Base-by-base conservation (phyloP, 2,888 invertebrate species). In the Heteromurus nitidus region DNA sequence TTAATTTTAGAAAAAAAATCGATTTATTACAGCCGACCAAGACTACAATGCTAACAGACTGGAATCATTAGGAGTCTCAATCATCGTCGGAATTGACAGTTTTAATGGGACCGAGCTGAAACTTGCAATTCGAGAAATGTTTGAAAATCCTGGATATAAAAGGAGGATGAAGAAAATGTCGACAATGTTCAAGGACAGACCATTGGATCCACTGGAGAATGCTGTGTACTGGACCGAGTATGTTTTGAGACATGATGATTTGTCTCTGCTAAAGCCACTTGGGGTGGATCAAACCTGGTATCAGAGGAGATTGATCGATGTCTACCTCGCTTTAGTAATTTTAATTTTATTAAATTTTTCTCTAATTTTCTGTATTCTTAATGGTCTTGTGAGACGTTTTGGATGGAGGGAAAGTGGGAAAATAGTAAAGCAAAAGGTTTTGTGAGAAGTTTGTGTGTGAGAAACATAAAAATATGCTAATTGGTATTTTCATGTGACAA, bases 11-110 rank as follows among this genome's bases (percentile, higher is more conserved):
- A 13, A 9, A 47, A 5, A 16, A n/a, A 16, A 16, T 47, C n/a
- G 3, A 11, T 22, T 26, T 20, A 22, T 55, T 2, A 3, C 1
- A 55, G 64, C 28, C 2, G 85, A 85, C 26, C 85, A 85, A 31
- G 84, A 84, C 47, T 82, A 82, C 30, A 85, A 85, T 16, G 82
- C 85, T 13, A 42, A 82, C n/a, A 44, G 74, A 28, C 26, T 84
- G 24, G 64, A 81, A 18, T 50, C 67, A 7, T 31, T 74, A 9
- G 84, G 80, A n/a, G 77, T 42, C 11, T 67, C 75, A 1, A 68
- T 85, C 47, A 26, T 42, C 13, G 36, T 84, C 3, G 76, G 82
- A 44, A 81, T 85, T 30, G n/a, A 5, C 9, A 53, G 9, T 13
- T 11, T 84, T 2, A 81, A 72, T 11, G 28, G 28, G 13, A 31